These are phyloP conservation scores for Orcinus orca DNA, from an alignment of 2,113 vertebrate species.

Conservation along the genomic window DNA sequence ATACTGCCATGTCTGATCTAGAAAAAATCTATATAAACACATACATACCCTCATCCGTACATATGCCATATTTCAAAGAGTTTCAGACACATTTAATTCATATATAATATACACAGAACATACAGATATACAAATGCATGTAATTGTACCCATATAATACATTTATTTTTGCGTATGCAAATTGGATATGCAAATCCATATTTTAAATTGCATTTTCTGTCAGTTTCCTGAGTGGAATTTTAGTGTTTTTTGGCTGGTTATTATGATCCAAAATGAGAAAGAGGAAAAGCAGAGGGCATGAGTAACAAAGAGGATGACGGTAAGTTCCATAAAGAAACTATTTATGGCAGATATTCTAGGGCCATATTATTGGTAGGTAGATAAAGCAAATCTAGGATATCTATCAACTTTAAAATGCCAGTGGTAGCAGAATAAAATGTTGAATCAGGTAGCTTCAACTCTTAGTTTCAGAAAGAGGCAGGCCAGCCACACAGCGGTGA, in stretches of 20 bases:
- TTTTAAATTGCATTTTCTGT: background rate
- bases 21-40: background rate
- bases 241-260: background rate
- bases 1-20: background rate
- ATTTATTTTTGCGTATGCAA: background rate
- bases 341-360: background rate
- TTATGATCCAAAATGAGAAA: background rate
- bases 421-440: background rate
- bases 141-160: background rate
- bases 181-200: background rate
- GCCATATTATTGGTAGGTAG: background rate
- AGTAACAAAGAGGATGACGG: background rate
- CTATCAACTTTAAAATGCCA: background rate
- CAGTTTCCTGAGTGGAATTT: background rate
- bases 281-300: background rate
- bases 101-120: background rate
- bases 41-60: background rate
- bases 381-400: background rate
- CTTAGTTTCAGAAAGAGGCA: background rate
- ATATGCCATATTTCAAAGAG: background rate
- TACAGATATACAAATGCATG: background rate
- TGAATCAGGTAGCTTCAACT: background rate
- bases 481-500: too few species aligned
- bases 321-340: background rate
- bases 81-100: background rate